Evolutionary conservation across 2,888 invertebrate genomes (phyloP).

Genomic region (Hofmannophila pseudospretella): DNA sequence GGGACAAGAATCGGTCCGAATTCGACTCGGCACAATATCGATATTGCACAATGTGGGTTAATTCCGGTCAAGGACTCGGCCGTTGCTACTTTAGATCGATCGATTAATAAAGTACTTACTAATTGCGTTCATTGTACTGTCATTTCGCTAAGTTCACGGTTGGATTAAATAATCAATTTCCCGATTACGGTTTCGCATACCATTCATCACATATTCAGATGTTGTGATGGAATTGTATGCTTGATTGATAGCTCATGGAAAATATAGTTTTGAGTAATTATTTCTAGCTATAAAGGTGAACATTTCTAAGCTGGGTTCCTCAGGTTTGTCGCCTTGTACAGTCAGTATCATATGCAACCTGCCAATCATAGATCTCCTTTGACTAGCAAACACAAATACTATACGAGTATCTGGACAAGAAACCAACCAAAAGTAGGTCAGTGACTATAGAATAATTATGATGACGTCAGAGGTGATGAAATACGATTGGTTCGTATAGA

Average conservation of each 20-base stretch:
- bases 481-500: no score
- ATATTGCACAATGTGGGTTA: constrained; percentile 38
- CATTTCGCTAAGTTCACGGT: constrained; percentile 14
- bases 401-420: no score
- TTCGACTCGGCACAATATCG: constrained; percentile 56
- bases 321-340: no score
- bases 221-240: constrained; percentile 35
- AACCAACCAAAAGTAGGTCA: no score
- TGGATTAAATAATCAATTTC: constrained; percentile 31
- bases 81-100: constrained; percentile 12
- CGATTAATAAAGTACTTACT: constrained; percentile 27
- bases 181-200: constrained; percentile 38
- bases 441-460: no score
- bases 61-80: constrained; percentile 63
- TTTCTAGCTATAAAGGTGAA: no score
- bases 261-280: constrained; percentile 19
- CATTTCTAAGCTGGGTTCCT: no score
- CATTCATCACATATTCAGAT: constrained; percentile 45
- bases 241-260: constrained; percentile 40
- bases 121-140: constrained; percentile 41
- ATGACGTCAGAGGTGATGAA: no score
- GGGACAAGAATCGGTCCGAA: constrained; percentile 46
- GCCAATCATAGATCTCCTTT: no score
- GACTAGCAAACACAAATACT: no score
- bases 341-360: no score